Evolutionary conservation across 92 coral and sea anemone genomes (phyloP), one percentile per base, ranked within the genome.

Genomic region (Porites cylindrica): DNA sequence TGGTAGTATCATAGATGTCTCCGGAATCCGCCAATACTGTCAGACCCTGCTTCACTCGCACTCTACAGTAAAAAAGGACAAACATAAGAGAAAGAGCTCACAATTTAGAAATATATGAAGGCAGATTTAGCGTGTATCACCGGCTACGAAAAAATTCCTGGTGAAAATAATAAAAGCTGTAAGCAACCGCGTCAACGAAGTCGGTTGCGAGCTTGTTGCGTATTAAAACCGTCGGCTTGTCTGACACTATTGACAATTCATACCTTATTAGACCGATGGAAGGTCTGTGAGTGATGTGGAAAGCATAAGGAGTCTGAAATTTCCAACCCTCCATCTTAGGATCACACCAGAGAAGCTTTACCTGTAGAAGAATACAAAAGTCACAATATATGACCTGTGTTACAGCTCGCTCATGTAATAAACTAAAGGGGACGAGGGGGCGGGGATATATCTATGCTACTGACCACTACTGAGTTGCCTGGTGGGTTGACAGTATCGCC

Each of bases 301-400:
- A 96, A 20, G 92, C 89, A 79, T 96, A 96, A 8, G 98, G 75
- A 10, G 96, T 95, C 80, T 93, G 89, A 84, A 91, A 93, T 43
- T 90, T 90, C 99, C 99, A 96, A 17, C 98, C 97, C 68, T 90
- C 95, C 98, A 95, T 95, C 75, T 93, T 93, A 54, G 98, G 98
- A 84, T 96, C 99, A 20, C 92, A 92, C 99, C 99, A 96, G 72
- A 96, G 87, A 38, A 95, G 91, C 59, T 95, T 91, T 7, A 92
- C 96, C 99, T 96, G 78, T 51, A 29, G 10, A 51, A n/a, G 66
- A 20, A 78, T 56, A 10, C 12, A 56, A 14, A 56, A 56, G 11
- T 10, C 1, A 38, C 7, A 4, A 38, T 38, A 38, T 38, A 38
- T 38, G 47, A 38, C 47, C 0, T 0, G 47, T 38, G 47, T 38